These are phyloP conservation scores for Pseudococcus viburni DNA, from an alignment of 2,888 invertebrate species.

Conservation along the genomic window DNA sequence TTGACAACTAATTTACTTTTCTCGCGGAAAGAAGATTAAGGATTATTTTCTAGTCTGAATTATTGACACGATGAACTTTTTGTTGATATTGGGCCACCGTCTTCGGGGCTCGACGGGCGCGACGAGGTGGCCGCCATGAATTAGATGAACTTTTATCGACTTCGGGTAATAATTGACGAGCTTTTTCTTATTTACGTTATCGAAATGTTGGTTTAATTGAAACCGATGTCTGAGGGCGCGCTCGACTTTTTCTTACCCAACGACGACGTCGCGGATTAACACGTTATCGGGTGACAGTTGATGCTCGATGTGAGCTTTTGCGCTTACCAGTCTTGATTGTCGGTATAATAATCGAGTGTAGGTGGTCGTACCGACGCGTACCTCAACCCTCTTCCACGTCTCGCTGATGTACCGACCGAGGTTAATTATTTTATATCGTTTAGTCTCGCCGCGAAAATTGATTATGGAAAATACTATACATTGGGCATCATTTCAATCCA, in stretches of 20 bases:
- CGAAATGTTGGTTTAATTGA: slow-evolving; percentile 51
- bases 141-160: slow-evolving; percentile 62
- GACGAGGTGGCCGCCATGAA: not conserved
- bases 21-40: slow-evolving; percentile 65
- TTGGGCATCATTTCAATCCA: slow-evolving; percentile 40
- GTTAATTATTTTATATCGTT: slow-evolving; percentile 17
- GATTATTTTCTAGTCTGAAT: slow-evolving; percentile 66
- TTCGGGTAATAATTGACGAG: slow-evolving; percentile 12
- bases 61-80: slow-evolving; percentile 66
- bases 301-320: not conserved
- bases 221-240: slow-evolving; percentile 17
- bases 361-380: not conserved
- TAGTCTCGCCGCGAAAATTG: not conserved
- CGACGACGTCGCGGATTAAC: slow-evolving; percentile 7
- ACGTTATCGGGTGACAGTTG: slow-evolving; percentile 9
- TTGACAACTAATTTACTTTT: slow-evolving; percentile 66
- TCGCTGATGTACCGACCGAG: not conserved
- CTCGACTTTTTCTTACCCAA: not conserved
- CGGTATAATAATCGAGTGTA: not conserved
- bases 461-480: not conserved
- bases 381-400: not conserved
- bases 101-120: not conserved
- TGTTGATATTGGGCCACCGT: slow-evolving; percentile 53
- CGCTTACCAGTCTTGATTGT: not conserved
- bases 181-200: slow-evolving; percentile 55